Evolutionary conservation across 2,888 invertebrate genomes (phyloP).

Genomic region (Troides aeacus): DNA sequence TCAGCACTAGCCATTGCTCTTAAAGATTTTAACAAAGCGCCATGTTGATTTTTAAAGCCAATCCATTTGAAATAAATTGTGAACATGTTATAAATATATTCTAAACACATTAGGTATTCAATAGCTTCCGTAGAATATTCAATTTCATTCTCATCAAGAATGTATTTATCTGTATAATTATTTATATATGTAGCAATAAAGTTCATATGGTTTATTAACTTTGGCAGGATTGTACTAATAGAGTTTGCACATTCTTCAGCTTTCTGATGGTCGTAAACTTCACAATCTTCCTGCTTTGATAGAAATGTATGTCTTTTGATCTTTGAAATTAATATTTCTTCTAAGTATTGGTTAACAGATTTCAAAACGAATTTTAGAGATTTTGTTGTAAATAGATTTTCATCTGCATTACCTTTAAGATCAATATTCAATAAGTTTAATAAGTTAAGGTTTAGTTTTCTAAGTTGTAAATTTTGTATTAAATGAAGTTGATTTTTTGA

Average conservation of each 20-base stretch:
- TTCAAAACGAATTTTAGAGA: constrained; percentile 58
- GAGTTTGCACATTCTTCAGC: constrained; percentile 60
- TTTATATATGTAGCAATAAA: constrained; percentile 48
- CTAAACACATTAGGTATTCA: constrained; percentile 70
- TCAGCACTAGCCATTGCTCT: constrained; percentile 58
- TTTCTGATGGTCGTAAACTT: constrained; percentile 53
- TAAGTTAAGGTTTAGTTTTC: constrained; percentile 57
- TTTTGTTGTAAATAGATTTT: constrained; percentile 52
- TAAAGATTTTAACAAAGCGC: constrained; percentile 59
- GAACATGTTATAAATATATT: constrained; percentile 77
- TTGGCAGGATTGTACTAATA: constrained; percentile 55
- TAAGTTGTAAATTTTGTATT: constrained; percentile 52
- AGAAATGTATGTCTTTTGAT: constrained; percentile 65
- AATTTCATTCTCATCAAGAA: constrained; percentile 42
- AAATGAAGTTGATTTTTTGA: constrained; percentile 53
- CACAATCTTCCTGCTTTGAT: constrained; percentile 49
- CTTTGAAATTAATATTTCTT: constrained; percentile 58
- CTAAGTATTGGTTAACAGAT: constrained; percentile 53
- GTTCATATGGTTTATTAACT: constrained; percentile 56
- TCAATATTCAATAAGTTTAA: constrained; percentile 57
- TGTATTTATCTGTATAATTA: constrained; percentile 40
- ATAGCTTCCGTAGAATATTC: constrained; percentile 42
- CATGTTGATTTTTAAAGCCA: constrained; percentile 77
- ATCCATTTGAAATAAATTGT: constrained; percentile 82
- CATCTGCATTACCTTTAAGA: constrained; percentile 48